Percentiles rank a stretch among this genome's conserved stretches.
phyloP scores from a whole-genome alignment of 2,113 vertebrate species.

The Neolamprologus variostigma region DNA sequence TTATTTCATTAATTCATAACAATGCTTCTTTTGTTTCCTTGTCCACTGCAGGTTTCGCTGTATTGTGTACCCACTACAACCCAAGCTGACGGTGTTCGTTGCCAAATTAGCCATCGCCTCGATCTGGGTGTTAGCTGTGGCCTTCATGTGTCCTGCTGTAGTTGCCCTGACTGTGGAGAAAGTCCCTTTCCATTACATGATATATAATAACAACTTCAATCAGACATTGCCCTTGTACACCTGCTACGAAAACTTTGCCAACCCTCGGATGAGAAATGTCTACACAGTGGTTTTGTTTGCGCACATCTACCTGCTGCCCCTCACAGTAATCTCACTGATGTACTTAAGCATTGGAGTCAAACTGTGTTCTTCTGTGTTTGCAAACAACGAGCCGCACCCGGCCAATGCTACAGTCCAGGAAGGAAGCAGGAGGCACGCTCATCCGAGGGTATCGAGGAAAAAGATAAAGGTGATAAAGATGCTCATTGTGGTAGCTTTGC shows the following conservation, averaged over 20 bases:
- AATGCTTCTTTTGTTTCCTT: background rate
- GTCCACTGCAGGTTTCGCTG: conserved; percentile 68
- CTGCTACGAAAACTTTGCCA: conserved; percentile 75
- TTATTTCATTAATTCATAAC: background rate
- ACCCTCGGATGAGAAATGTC: conserved; percentile 70
- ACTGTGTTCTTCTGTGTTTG: conserved; percentile 61
- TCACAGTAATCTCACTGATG: conserved; percentile 70
- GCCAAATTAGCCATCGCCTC: conserved; percentile 68
- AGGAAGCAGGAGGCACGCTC: conserved; percentile 4
- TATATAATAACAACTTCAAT: conserved; percentile 62
- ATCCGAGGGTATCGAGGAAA: conserved; percentile 60
- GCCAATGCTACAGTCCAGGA: background rate
- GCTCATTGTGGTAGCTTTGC: conserved; percentile 72
- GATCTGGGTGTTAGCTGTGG: conserved; percentile 72
- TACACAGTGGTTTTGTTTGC: conserved; percentile 75
- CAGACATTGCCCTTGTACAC: conserved; percentile 62
- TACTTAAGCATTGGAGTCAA: conserved; percentile 73
- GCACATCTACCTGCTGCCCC: conserved; percentile 73
- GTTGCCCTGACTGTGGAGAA: conserved; percentile 65
- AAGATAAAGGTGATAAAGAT: conserved; percentile 78
- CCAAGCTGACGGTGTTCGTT: conserved; percentile 64
- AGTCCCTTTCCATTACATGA: conserved; percentile 67
- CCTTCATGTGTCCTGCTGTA: conserved; percentile 73
- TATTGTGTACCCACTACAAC: conserved; percentile 73
- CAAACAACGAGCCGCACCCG: conserved; percentile 32